Evolutionary conservation across 1,140 invertebrate species (phyloP), one percentile per base, ranked within the genome.

Genomic region (Leptinotarsa defecta): DNA sequence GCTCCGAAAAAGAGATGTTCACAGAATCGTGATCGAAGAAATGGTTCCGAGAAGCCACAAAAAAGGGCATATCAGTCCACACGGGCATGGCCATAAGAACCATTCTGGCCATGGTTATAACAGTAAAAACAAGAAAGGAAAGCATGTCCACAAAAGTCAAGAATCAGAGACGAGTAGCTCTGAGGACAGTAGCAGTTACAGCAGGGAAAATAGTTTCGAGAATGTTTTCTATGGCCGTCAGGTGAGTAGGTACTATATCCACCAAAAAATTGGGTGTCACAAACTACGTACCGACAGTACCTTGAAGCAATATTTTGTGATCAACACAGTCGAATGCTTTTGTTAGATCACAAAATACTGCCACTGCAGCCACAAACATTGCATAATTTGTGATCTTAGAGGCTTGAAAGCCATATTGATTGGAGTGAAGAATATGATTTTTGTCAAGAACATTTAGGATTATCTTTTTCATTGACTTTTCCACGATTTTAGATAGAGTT

Each of bases 1-100:
- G 62, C 70, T 34, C 17, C 70, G 62, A 13, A 72, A 72, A 62
- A 72, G 70, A 48, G 70, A 72, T 52, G 70, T 72, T 17, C 70
- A 72, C 27, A 22, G 70, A 15, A 72, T 72, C 57, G 27, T 72
- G 62, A 20, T 72, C 8, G n/a, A 72, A 27, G 52, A 72, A 34
- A 72, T 57, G 34, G 24, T 62, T 15, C 70, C 70, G 13, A 72
- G 70, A 62, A 72, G 70, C 11, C 70, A 72, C 11, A 72, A 72
- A 48, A 27, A 61, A 62, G 70, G 20, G 11, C 19, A n/a, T 49
- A 71, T n/a, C 19, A 15, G 2, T 11, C 34, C 34, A 15, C 22
- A 68, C 34, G 43, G 15, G 4, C 68, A 24, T 15, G 11, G 43
- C n/a, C 34, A 70, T n/a, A 70, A 48, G 34, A 48, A 17, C 27